These are phyloP conservation scores for Drosophila nigrodunni DNA, from an alignment of 1,140 invertebrate species.

Conservation along the genomic window DNA sequence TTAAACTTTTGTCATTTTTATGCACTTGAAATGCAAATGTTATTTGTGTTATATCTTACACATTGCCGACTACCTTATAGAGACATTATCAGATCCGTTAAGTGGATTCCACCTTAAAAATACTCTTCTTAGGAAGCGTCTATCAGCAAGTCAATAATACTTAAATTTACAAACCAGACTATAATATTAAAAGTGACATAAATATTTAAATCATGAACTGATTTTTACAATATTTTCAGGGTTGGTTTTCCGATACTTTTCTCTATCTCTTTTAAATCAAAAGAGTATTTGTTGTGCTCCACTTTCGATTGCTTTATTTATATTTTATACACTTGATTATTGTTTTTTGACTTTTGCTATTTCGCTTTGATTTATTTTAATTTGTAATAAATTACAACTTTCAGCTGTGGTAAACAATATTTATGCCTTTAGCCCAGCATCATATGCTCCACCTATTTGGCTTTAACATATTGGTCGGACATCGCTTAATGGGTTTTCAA, in stretches of 20 bases:
- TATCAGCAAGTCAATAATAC: too few relatives aligned
- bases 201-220: too few relatives aligned
- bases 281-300: too few relatives aligned
- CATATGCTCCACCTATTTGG: conserved; percentile 33
- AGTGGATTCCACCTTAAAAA: not conserved
- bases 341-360: conserved; percentile 33
- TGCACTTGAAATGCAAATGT: conserved; percentile 71
- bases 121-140: too few relatives aligned
- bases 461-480: conserved; percentile 33
- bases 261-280: too few relatives aligned
- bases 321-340: conserved; percentile 17
- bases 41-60: conserved; percentile 12
- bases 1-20: conserved; percentile 75
- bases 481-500: conserved; percentile 65
- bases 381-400: conserved; percentile 78
- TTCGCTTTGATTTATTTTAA: conserved; percentile 76
- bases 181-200: too few relatives aligned
- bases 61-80: conserved; percentile 15
- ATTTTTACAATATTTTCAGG: too few relatives aligned
- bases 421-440: conserved; percentile 40
- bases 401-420: conserved; percentile 60
- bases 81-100: conserved; percentile 48
- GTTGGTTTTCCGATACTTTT: too few relatives aligned
- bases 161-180: too few relatives aligned
- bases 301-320: not conserved